Conservation (phyloP, 2,888 invertebrate genomes). For the Phlogophora meticulosa region DNA sequence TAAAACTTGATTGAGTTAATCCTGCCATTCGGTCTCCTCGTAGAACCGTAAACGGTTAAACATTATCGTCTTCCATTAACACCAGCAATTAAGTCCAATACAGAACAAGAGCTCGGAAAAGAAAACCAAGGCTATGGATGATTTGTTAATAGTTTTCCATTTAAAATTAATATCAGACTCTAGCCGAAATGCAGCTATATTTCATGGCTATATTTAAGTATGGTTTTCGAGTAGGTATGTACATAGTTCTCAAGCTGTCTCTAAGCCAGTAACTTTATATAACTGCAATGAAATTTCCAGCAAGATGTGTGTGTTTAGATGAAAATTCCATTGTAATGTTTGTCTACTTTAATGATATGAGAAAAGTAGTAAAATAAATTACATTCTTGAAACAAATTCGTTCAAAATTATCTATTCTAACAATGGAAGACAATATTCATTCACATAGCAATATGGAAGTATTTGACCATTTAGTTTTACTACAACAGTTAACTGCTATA, state of each 20-base stretch:
- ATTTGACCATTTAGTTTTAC: not conserved
- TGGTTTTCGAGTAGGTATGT: not conserved
- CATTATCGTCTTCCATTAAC: no score
- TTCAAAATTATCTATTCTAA: no score
- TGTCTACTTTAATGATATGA: not conserved
- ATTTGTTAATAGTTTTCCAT: no score
- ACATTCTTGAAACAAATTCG: not conserved
- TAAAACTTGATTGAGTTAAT: no score
- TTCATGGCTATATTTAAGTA: no score
- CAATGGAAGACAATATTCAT: not conserved
- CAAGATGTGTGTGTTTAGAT: not conserved
- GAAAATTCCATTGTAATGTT: not conserved
- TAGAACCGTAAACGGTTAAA: no score
- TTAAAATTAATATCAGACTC: no score
- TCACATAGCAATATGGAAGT: not conserved
- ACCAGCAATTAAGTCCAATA: no score
- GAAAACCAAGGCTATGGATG: no score
- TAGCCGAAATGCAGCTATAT: no score
- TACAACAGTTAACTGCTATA: not conserved
- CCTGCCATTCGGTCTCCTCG: no score
- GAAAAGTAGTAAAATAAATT: slow-evolving; percentile 4
- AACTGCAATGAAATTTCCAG: slow-evolving; percentile 1
- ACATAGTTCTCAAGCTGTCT: not conserved
- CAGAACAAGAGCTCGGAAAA: no score
- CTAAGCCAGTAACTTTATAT: not conserved